A percentile compares a stretch with the other conserved stretches of the same genome.
These are phyloP conservation scores for Achlya flavicornis DNA, from an alignment of 2,888 invertebrate genomes.

Conservation along the genomic window DNA sequence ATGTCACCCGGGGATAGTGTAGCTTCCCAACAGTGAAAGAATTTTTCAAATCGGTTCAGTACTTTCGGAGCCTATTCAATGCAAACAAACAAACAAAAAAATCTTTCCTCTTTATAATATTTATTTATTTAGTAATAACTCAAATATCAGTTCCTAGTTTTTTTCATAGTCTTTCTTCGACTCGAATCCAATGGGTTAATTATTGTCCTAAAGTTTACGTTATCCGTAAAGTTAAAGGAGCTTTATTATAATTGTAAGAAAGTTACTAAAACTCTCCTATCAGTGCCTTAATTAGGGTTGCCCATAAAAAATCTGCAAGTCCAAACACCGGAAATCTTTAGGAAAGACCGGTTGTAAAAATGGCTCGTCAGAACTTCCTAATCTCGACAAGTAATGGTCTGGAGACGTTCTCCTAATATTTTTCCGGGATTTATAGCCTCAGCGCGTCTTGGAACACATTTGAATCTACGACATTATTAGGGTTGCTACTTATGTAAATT, in stretches of 20 bases:
- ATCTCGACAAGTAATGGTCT: conserved; percentile 1
- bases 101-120: no score
- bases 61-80: no score
- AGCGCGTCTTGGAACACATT: neutral
- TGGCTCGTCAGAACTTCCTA: neutral
- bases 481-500: neutral
- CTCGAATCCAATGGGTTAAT: no score
- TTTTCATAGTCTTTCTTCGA: no score
- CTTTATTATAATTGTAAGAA: neutral
- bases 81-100: no score
- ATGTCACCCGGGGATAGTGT: no score
- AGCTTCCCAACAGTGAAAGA: no score
- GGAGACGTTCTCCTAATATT: neutral
- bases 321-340: neutral
- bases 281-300: neutral
- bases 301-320: neutral
- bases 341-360: conserved; percentile 2
- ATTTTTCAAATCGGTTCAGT: no score
- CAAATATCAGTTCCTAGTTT: no score
- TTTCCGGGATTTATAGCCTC: neutral
- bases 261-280: neutral
- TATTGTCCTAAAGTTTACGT: no score
- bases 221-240: no score
- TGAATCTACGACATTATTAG: neutral
- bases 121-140: no score